Percentiles rank a stretch among this genome's conserved stretches.
These are phyloP conservation scores for Luperina testacea DNA, from an alignment of 2,888 invertebrate species.

Conservation along the genomic window DNA sequence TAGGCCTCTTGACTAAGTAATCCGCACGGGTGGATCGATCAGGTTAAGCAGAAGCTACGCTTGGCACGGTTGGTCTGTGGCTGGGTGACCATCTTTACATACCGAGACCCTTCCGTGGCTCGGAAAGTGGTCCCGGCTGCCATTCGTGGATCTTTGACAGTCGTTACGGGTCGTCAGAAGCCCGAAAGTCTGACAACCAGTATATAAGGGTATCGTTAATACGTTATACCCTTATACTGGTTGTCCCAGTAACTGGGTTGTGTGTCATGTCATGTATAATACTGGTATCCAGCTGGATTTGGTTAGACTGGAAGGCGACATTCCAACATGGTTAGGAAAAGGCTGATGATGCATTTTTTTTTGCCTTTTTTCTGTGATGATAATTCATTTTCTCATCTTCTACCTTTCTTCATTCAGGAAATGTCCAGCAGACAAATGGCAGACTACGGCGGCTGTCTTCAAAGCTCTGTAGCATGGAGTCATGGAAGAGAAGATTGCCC, in stretches of 20 bases:
- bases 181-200: too few species aligned
- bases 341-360: not conserved
- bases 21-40: not conserved
- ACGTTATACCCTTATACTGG: too few species aligned
- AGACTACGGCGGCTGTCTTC: slow-evolving; percentile 73
- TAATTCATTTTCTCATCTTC: not conserved
- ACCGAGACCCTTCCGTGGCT: too few species aligned
- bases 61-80: too few species aligned
- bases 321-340: not conserved
- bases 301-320: not conserved
- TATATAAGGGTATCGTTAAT: not conserved
- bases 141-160: too few species aligned
- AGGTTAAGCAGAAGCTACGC: too few species aligned
- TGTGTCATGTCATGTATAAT: not conserved
- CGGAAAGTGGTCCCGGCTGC: too few species aligned
- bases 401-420: slow-evolving; percentile 66
- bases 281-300: not conserved
- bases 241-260: not conserved
- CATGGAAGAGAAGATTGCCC: slow-evolving; percentile 91
- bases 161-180: too few species aligned
- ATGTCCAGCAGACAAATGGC: slow-evolving; percentile 61
- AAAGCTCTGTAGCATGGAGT: slow-evolving; percentile 84
- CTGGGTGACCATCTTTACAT: too few species aligned
- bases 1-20: not conserved
- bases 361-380: not conserved